These are phyloP conservation scores for Hapalemur alaotrensis DNA, from an alignment of 2,797 vertebrate genomes.

Conservation along the genomic window DNA sequence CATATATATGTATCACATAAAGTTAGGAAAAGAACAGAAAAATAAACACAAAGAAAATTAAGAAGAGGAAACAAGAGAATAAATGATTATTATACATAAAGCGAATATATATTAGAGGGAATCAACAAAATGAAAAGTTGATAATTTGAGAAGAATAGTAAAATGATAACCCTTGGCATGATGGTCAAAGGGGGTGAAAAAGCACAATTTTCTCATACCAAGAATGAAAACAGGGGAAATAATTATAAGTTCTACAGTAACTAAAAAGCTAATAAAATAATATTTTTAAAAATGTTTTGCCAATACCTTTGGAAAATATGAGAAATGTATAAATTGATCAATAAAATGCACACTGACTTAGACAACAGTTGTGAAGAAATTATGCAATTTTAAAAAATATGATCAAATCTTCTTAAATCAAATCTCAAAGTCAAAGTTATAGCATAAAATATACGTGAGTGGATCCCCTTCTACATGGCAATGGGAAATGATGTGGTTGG, in stretches of 20 bases:
- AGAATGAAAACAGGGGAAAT: background rate
- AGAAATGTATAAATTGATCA: background rate
- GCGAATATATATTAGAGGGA: background rate
- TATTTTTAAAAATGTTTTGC: background rate
- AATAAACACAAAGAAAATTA: background rate
- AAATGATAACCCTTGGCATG: background rate
- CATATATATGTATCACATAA: background rate
- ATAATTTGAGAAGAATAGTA: background rate
- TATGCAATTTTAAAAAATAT: background rate
- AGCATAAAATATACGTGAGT: background rate
- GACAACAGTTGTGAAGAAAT: background rate
- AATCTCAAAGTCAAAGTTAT: background rate
- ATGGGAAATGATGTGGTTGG: background rate
- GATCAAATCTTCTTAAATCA: background rate
- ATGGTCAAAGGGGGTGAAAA: background rate
- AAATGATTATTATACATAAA: background rate
- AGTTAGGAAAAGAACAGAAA: background rate
- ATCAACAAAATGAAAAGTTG: background rate
- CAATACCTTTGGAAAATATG: background rate
- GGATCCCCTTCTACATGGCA: background rate
- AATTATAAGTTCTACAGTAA: background rate
- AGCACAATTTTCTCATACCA: background rate
- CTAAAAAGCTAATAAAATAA: background rate
- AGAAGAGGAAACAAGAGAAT: background rate
- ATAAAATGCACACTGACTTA: background rate